Evolutionary conservation across 2,888 invertebrate genomes (phyloP), one percentile per base, ranked within the genome.

Genomic region (Trilocha varians): DNA sequence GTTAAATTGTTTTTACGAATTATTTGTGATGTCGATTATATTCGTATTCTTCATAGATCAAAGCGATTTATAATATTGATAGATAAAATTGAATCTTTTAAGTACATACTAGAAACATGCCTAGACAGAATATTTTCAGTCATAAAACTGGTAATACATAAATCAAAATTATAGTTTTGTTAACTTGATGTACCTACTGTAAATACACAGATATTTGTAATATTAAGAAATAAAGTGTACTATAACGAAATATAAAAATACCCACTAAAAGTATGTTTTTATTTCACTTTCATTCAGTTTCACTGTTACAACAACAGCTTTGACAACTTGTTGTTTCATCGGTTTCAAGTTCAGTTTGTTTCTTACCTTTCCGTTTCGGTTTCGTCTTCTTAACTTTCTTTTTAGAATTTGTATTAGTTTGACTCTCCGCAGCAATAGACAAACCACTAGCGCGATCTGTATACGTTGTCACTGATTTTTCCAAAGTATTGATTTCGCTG

Each of bases 1-100:
- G 85, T 84, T 85, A 78, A 78, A 78, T 84, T 83, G 77, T 83
- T 85, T 82, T 80, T 78, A 76, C 75, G 72, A 75, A 73, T 75
- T 80, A 82, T 80, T 83, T 84, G 84, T 83, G 66, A 65, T 59
- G 50, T 25, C 25, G 25, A 25, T 25, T 25, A 62, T 65, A 64
- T 67, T 25, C 25, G 4, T 25, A 25, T 25, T 6, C 25, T 25
- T 25, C 25, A 25, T 60, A 50, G 56, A 59, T 55, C n/a, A n/a
- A n/a, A n/a, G n/a, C n/a, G n/a, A n/a, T n/a, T n/a, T n/a, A n/a
- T n/a, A n/a, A n/a, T n/a, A n/a, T n/a, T n/a, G n/a, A n/a, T n/a
- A n/a, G n/a, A n/a, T n/a, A n/a, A n/a, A 25, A 18, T 2, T 25
- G 11, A 9, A 25, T 5, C 25, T 11, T 25, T 25, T 25, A 4